These are phyloP conservation scores for Montipora efflorescens DNA, from an alignment of 64 coral and sea anemone genomes.

Conservation along the genomic window DNA sequence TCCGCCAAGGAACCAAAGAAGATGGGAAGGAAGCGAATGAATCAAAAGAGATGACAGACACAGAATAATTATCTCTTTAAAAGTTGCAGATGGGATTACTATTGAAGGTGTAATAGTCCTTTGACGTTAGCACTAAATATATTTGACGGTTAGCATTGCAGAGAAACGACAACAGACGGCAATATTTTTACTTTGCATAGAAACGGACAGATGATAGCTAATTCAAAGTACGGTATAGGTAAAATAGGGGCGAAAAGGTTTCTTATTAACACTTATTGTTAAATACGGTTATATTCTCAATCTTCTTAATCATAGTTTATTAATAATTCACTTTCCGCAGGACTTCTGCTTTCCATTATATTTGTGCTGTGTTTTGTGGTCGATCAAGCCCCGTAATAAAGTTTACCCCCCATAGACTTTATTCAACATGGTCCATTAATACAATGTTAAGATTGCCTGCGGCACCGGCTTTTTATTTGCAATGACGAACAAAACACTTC, in stretches of 20 bases:
- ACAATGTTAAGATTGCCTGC: background rate
- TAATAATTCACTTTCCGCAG: background rate
- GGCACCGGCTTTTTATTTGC: too few species aligned
- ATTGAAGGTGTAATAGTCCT: background rate
- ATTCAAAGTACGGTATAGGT: background rate
- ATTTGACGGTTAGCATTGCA: background rate
- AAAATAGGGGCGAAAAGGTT: background rate
- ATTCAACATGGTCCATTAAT: background rate
- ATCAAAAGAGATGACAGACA: background rate
- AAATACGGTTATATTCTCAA: background rate
- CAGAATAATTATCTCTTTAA: background rate
- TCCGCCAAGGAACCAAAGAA: constrained; percentile 11
- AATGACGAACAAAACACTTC: too few species aligned
- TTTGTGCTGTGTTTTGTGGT: too few species aligned
- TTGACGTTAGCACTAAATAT: background rate
- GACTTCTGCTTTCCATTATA: too few species aligned
- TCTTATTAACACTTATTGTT: background rate
- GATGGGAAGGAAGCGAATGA: background rate
- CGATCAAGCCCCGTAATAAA: background rate
- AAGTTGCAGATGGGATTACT: background rate
- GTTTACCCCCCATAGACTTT: background rate
- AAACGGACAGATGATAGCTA: background rate
- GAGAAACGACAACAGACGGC: background rate
- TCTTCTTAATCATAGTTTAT: background rate
- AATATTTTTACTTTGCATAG: background rate